These are phyloP conservation scores for Oreochromis tanganicae DNA, from an alignment of 2,113 vertebrate genomes.

Conservation along the genomic window DNA sequence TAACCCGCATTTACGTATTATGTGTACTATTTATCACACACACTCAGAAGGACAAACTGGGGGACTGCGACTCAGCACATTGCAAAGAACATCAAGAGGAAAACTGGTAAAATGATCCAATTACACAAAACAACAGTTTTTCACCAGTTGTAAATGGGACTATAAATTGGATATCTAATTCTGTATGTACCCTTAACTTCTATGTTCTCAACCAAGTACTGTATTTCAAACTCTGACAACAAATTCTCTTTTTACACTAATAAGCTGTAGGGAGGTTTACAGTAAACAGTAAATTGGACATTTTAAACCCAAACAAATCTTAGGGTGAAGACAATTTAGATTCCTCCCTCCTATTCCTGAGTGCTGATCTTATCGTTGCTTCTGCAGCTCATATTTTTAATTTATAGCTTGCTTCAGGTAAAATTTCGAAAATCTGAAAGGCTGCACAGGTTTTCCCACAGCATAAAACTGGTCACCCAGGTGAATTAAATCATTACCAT, in stretches of 20 bases:
- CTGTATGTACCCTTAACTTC: neutral
- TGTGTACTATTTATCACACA: neutral
- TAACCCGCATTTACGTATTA: neutral
- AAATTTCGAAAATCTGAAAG: neutral
- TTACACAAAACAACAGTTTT: neutral
- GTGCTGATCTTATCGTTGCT: neutral
- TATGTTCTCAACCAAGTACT: neutral
- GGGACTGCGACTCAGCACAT: neutral
- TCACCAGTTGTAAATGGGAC: neutral
- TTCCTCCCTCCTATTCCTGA: neutral
- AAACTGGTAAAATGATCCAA: neutral
- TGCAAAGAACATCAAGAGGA: neutral
- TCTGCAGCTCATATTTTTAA: neutral
- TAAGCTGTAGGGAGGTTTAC: neutral
- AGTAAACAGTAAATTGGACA: neutral
- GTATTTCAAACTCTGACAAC: neutral
- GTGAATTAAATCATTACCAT: neutral
- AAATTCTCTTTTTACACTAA: neutral
- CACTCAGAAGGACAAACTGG: neutral
- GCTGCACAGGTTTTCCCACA: neutral
- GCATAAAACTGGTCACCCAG: neutral
- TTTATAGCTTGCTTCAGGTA: neutral
- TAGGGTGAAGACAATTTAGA: neutral
- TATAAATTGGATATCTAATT: neutral
- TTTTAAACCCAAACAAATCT: neutral